Evolutionary conservation across 1,140 invertebrate species (phyloP), one percentile per base, ranked within the genome.

Genomic region (Dufourea novaeangliae): DNA sequence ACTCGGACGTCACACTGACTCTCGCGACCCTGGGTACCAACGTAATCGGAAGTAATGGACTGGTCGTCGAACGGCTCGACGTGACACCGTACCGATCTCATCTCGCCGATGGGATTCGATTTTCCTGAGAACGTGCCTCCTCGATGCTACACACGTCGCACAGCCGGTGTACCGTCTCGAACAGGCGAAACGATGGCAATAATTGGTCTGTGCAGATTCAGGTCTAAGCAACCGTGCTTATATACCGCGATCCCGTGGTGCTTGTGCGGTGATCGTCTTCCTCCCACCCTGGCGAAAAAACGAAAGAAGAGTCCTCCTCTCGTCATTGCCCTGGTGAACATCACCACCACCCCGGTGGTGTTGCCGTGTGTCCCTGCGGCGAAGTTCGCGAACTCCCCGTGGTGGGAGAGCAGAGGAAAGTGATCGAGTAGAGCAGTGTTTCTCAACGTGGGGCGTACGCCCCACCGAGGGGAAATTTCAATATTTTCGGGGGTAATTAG

Each of bases 181-280:
- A n/a, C n/a, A n/a, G 57, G 73, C 50, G 73, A 79, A 85, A 85
- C 84, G 76, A 79, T 64, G 68, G 80, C 63, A 79, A 85, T 86
- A 86, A 86, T 86, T 86, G 84, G 67, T 86, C 83, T 86, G 83
- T 62, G 54, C 52, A 50, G 80, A 86, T 86, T 67, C 84, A 82
- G 64, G 63, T 85, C 72, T 79, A 29, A 79, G 76, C 62, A 46
- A 75, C 37, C 75, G 61, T 64, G 70, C 82, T 88, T 88, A 88
- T 88, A 88, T 88, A 88, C 77, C 67, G n/a, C n/a, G 68, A 80
- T 83, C 59, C 71, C n/a, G n/a, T n/a, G n/a, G 54, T 37, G 59
- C 63, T 27, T n/a, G n/a, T n/a, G n/a, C 46, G 69, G 67, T 76
- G 77, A 87, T 88, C 86, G 78, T 88, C 87, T 88, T 87, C 87